These are phyloP conservation scores for Morinoia aosen DNA, from an alignment of 2,888 invertebrate species.

Conservation along the genomic window DNA sequence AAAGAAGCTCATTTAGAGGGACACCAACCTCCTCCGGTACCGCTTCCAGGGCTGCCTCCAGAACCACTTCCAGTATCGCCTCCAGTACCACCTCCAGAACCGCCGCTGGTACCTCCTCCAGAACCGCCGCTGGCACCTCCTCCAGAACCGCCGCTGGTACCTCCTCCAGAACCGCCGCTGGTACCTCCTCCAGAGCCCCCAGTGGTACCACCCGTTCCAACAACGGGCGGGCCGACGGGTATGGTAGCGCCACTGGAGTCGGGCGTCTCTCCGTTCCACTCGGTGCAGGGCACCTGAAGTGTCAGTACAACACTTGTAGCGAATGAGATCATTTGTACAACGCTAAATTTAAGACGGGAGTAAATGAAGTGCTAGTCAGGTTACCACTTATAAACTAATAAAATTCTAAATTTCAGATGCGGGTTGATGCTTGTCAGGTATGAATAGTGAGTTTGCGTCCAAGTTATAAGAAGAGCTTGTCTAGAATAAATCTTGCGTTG, in stretches of 20 bases:
- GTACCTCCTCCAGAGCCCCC: constrained; percentile 21
- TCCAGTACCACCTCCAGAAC: constrained; percentile 31
- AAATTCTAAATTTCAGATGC: no score
- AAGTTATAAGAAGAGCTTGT: no score
- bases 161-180: constrained; percentile 22
- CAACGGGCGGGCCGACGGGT: neutral
- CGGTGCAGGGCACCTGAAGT: neutral
- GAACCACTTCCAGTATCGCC: neutral
- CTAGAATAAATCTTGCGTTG: no score
- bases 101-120: neutral
- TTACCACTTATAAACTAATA: no score
- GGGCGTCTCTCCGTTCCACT: constrained; percentile 19
- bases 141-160: neutral
- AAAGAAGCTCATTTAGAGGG: neutral
- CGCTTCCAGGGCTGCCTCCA: neutral
- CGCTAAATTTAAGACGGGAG: neutral
- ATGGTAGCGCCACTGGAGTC: neutral
- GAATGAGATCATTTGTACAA: neutral
- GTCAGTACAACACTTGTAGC: neutral
- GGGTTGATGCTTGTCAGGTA: no score
- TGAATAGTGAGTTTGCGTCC: neutral
- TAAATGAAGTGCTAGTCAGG: no score
- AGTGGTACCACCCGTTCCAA: neutral
- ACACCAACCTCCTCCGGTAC: constrained; percentile 51
- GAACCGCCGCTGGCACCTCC: neutral